Base-by-base conservation (phyloP, 2,113 vertebrate genomes). In the Rhynchopsitta pachyrhyncha region DNA sequence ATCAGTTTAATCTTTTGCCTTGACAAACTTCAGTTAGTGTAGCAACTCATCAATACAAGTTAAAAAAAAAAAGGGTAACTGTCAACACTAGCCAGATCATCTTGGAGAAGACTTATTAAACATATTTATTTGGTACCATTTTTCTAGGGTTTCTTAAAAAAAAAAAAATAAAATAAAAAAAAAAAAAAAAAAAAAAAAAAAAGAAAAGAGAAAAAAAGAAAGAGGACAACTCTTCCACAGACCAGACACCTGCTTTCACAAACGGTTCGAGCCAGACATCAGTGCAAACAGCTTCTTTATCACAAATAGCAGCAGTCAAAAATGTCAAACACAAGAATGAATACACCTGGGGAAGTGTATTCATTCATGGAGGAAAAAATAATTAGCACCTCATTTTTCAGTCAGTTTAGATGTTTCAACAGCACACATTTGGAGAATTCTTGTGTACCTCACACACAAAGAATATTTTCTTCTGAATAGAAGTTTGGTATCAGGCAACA, bases 1-100 rank as follows among this genome's bases (percentile, higher is more conserved):
- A 81, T 87, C 42, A 33, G 46, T 96, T 96, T 75, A 47, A n/a
- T 60, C 94, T 93, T 95, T 90, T 95, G 35, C 69, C 93, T 80
- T 55, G 64, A 78, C 46, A 85, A 88, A 92, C 29, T 86, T 77
- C 53, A 63, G 70, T 71, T 44, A 59, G 29, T 71, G 52, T 59
- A 1, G 20, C 41, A 92, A 82, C 6, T 44, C 1, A 0, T 37
- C 75, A 49, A 39, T 13, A 41, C 14, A 46, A 88, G 22, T 74
- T 37, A 83, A 68, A 33, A 53, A 33, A 60, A 73, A 88, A 77
- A 88, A 64, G 8, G 14, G 11, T 44, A 81, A 73, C 8, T 77
- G 41, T 62, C 75, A 92, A 82, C 31, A 85, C 46, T 8, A 63
- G 35, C 60, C 79, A 83, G 35, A 78, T 28, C 18, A 46, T 37